Evolutionary conservation across 1,140 invertebrate species (phyloP).

Genomic region (Phocides pigmalion): DNA sequence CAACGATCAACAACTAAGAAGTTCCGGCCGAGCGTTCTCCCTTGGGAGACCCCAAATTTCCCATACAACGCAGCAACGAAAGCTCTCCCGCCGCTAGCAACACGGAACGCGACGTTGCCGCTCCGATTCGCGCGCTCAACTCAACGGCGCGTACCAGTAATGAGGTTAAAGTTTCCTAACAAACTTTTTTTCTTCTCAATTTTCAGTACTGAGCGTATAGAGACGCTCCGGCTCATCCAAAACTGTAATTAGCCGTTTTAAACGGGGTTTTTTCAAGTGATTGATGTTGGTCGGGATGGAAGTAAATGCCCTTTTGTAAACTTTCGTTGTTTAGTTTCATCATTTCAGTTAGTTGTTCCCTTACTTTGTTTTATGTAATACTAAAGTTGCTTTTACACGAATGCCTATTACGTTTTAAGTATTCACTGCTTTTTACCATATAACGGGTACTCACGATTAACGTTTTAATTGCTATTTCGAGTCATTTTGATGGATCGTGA

Average conservation of each 20-base stretch:
- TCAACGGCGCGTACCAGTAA: constrained; percentile 55
- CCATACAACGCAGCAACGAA: constrained; percentile 42
- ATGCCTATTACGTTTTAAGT: too few species aligned
- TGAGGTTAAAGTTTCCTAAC: constrained; percentile 75
- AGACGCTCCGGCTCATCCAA: constrained; percentile 41
- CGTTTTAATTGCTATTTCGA: too few species aligned
- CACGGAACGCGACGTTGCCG: constrained; percentile 65
- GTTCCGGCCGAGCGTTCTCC: not conserved
- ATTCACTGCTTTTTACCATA: too few species aligned
- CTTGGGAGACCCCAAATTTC: constrained; percentile 32
- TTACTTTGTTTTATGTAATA: not conserved
- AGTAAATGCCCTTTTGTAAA: not conserved
- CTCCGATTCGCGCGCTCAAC: constrained; percentile 46
- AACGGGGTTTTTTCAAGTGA: constrained; percentile 25
- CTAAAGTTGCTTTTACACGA: too few species aligned
- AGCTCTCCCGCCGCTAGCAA: constrained; percentile 52
- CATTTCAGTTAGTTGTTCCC: not conserved
- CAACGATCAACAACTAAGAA: not conserved
- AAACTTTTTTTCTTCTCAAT: constrained; percentile 60
- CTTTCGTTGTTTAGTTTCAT: constrained; percentile 1
- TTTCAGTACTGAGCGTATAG: constrained; percentile 55
- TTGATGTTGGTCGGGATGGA: constrained; percentile 9
- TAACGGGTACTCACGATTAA: too few species aligned
- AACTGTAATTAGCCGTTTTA: constrained; percentile 47
- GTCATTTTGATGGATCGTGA: too few species aligned